A percentile compares a stretch with the other conserved stretches of the same genome.
These are phyloP conservation scores for Plestiodon gilberti DNA, from an alignment of 2,113 vertebrate genomes.

Conservation along the genomic window DNA sequence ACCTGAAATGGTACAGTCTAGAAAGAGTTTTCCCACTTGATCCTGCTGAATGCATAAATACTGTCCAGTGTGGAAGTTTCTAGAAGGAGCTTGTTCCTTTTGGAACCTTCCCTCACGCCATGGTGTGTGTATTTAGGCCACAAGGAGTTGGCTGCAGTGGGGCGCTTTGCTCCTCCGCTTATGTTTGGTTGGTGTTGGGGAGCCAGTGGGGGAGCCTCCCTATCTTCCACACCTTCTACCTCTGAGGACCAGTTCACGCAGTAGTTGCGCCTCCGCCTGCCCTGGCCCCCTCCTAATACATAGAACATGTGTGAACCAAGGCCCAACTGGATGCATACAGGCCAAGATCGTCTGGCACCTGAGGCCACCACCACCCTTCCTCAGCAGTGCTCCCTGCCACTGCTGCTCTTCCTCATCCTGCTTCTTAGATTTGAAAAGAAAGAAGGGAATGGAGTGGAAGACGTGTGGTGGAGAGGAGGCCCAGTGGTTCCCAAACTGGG, in stretches of 20 bases:
- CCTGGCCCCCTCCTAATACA: neutral
- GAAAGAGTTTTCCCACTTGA: neutral
- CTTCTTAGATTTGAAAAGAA: too few relatives aligned
- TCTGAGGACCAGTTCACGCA: neutral
- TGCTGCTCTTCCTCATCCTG: too few relatives aligned
- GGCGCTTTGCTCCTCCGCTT: neutral
- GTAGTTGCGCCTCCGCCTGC: too few relatives aligned
- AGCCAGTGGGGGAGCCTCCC: too few relatives aligned
- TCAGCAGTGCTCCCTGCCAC: too few relatives aligned
- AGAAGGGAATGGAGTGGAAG: too few relatives aligned
- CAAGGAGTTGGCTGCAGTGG: too few relatives aligned
- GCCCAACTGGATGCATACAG: neutral
- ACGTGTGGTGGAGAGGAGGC: too few relatives aligned
- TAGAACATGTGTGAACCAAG: neutral
- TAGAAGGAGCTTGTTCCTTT: neutral
- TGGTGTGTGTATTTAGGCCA: neutral
- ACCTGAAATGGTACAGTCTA: neutral
- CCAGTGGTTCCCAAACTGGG: too few relatives aligned
- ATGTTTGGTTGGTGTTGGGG: neutral
- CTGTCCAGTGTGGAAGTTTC: neutral
- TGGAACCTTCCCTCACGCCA: neutral
- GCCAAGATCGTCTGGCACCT: too few relatives aligned
- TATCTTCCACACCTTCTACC: neutral
- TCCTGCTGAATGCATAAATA: too few relatives aligned
- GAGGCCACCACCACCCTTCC: too few relatives aligned